These are phyloP conservation scores for Lepidurus arcticus DNA, from an alignment of 1,140 invertebrate species.

Conservation along the genomic window DNA sequence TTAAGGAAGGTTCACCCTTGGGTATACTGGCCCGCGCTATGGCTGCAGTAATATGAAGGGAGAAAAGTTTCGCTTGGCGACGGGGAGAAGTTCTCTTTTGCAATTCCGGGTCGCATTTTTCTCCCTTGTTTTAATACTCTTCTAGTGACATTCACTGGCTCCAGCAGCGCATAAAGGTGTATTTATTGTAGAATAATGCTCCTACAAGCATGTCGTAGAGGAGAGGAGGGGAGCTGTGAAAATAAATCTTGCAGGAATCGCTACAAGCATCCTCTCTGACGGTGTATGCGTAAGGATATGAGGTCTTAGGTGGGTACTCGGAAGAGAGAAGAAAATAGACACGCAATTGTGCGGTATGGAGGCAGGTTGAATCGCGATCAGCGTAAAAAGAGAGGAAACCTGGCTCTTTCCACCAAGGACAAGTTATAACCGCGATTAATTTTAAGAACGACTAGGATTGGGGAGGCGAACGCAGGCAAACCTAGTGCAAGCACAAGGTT, in stretches of 20 bases:
- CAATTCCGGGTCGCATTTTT: not conserved
- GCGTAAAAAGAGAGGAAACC: too few species aligned
- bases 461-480: too few species aligned
- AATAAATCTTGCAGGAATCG: slow-evolving; percentile 7
- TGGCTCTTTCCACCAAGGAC: too few species aligned
- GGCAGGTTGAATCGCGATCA: too few species aligned
- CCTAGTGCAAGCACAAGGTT: not conserved
- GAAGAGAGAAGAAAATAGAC: too few species aligned
- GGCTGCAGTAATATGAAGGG: slow-evolving; percentile 3
- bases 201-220: not conserved
- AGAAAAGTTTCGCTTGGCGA: not conserved
- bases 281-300: too few species aligned
- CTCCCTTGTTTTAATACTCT: not conserved
- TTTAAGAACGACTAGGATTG: not conserved
- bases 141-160: not conserved
- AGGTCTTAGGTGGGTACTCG: too few species aligned
- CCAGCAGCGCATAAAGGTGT: not conserved
- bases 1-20: slow-evolving; percentile 10
- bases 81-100: not conserved
- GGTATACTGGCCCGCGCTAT: slow-evolving; percentile 14
- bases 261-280: not conserved
- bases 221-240: not conserved
- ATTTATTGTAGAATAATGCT: slow-evolving; percentile 12
- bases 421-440: not conserved
- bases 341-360: too few species aligned